Evolutionary conservation across 2,113 vertebrate species (phyloP).

Genomic region (Synodontis membranacea): DNA sequence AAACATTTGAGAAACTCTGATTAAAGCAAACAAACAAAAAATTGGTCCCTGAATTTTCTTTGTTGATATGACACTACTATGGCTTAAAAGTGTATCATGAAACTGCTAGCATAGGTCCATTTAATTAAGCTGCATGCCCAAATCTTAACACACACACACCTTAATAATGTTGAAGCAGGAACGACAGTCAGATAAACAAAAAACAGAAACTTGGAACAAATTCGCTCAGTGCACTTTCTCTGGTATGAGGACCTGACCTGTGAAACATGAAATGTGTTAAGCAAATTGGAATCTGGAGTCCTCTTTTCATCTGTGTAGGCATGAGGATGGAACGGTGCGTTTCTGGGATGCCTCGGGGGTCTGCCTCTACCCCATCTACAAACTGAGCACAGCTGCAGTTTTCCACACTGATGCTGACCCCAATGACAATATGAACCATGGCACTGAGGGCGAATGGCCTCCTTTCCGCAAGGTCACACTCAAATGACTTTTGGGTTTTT

Average conservation of each 20-base stretch:
- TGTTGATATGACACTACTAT: neutral
- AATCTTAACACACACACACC: neutral
- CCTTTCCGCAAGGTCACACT: conserved; percentile 87
- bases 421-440: conserved; percentile 85
- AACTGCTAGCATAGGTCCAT: neutral
- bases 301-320: conserved; percentile 68
- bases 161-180: neutral
- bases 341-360: conserved; percentile 98
- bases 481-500: no score
- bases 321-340: conserved; percentile 91
- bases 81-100: neutral
- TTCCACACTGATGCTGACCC: conserved; percentile 90
- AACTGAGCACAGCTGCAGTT: conserved; percentile 86
- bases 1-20: neutral
- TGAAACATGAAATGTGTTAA: neutral
- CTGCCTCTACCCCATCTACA: conserved; percentile 90
- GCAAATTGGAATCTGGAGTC: neutral
- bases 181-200: neutral
- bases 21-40: neutral
- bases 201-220: neutral
- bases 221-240: neutral
- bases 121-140: neutral
- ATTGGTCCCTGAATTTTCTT: neutral
- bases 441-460: conserved; percentile 93
- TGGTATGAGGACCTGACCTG: conserved; percentile 9